These are phyloP conservation scores for Troides oblongomaculatus DNA, from an alignment of 2,888 invertebrate species.

Conservation along the genomic window DNA sequence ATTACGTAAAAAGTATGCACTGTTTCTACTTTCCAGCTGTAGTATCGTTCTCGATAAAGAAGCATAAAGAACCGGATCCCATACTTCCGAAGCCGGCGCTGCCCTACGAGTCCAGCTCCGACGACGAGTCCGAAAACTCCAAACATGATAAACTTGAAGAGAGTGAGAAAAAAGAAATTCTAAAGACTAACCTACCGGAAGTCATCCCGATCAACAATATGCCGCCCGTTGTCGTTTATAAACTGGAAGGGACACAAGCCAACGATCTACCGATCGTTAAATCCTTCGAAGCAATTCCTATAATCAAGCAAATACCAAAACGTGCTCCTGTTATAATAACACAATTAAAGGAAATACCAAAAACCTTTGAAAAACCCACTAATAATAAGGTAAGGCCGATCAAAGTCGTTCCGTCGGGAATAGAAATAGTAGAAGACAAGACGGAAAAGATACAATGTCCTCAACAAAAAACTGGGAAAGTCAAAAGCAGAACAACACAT, in stretches of 20 bases:
- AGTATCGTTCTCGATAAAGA: slow-evolving; percentile 92
- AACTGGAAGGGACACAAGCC: slow-evolving; percentile 52
- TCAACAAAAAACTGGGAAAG: background rate
- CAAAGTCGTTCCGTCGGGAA: slow-evolving; percentile 31
- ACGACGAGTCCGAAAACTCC: slow-evolving; percentile 75
- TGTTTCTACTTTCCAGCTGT: slow-evolving; percentile 72
- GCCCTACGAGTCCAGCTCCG: slow-evolving; percentile 88
- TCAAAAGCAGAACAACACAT: slow-evolving; percentile 24
- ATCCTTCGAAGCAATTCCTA: slow-evolving; percentile 41
- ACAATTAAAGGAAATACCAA: slow-evolving; percentile 32
- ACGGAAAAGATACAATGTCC: slow-evolving; percentile 33
- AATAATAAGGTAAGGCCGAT: slow-evolving; percentile 31
- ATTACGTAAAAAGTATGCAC: slow-evolving; percentile 3
- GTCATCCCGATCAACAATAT: slow-evolving; percentile 39
- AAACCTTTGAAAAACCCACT: slow-evolving; percentile 33
- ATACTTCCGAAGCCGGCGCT: slow-evolving; percentile 85
- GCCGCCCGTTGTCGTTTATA: slow-evolving; percentile 61
- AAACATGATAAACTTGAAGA: slow-evolving; percentile 42
- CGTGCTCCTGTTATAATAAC: slow-evolving; percentile 25
- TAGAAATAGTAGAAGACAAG: slow-evolving; percentile 34
- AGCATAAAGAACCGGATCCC: slow-evolving; percentile 86
- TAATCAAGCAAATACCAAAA: slow-evolving; percentile 38
- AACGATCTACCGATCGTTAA: slow-evolving; percentile 48
- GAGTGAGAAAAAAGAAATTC: slow-evolving; percentile 34
- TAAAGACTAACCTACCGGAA: slow-evolving; percentile 39